Conservation (phyloP, 2,888 invertebrate species). For the Dascillus cervinus region DNA sequence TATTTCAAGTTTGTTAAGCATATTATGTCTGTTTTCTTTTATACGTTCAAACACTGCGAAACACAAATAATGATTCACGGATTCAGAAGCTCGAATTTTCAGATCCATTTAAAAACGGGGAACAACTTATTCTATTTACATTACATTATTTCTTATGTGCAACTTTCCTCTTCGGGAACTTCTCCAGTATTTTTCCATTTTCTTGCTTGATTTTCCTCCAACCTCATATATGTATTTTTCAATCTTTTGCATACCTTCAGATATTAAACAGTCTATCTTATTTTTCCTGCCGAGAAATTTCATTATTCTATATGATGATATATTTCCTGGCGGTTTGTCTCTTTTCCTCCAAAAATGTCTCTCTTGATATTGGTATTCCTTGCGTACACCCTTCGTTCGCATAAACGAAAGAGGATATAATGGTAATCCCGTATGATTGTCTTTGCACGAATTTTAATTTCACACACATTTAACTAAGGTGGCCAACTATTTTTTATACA, state of each 20-base stretch:
- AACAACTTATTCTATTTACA: conserved; percentile 33
- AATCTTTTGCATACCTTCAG: conserved; percentile 38
- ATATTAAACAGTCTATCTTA: conserved; percentile 40
- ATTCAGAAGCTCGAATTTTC: conserved; percentile 24
- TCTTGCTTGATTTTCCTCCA: conserved; percentile 21
- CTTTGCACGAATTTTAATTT: too few relatives aligned
- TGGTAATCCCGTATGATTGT: too few relatives aligned
- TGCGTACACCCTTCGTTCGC: conserved; percentile 15
- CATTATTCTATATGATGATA: conserved; percentile 41
- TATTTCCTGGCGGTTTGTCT: conserved; percentile 31
- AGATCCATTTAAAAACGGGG: conserved; percentile 25
- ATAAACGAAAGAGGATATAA: conserved; percentile 10
- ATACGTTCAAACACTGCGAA: conserved; percentile 10
- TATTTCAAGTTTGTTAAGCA: too few relatives aligned
- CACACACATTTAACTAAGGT: too few relatives aligned
- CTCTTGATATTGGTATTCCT: conserved; percentile 17
- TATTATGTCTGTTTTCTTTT: too few relatives aligned
- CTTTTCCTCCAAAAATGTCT: conserved; percentile 16
- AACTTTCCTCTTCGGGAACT: conserved; percentile 30
- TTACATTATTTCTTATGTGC: conserved; percentile 30
- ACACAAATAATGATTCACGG: conserved; percentile 25
- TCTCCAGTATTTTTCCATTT: conserved; percentile 32
- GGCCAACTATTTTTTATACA: too few relatives aligned
- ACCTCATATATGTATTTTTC: conserved; percentile 37
- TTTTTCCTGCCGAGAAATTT: conserved; percentile 39